Evolutionary conservation across 2,113 vertebrate genomes (phyloP), one percentile per base, ranked within the genome.

Genomic region (Crotalus helleri): DNA sequence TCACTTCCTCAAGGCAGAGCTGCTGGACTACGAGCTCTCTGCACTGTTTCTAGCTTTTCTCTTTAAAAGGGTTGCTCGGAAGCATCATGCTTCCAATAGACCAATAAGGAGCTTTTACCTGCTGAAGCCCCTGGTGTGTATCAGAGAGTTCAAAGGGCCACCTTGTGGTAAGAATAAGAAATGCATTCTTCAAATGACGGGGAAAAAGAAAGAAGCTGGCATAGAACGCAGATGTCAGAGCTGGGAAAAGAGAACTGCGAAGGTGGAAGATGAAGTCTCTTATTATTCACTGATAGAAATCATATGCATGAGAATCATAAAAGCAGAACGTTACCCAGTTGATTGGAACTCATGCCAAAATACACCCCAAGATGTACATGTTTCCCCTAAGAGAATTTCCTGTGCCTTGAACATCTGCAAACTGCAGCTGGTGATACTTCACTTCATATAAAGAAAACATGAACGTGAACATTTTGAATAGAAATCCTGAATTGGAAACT

Each of bases 1-100:
- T 91, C 81, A 64, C 89, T n/a, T 86, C 85, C 91, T 94, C 94
- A 61, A 93, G 93, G 92, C 93, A 29, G 53, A 92, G 85, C 92
- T 92, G 33, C 92, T 88, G 95, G 91, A 90, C 91, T 57, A 81
- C 17, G 91, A 91, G 92, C 49, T 92, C 90, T 85, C n/a, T 55
- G 46, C 61, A 90, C 92, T 1, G 39, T 94, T 89, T 90, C 95
- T 94, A 96, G 96, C 87, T 96, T 95, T 95, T 94, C 96, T 97
- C 96, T 97, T 97, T 96, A 97, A 97, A 97, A 96, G 96, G 96
- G 96, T 94, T 96, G 95, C 96, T 92, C 5, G 33, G 94, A 93
- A 93, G 96, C 97, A 97, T 97, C 97, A 97, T 90, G 85, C 92
- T 89, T 92, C 92, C 85, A 13, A 87, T 55, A 55, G 96, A 94